Evolutionary conservation across 2,797 vertebrate genomes (phyloP).

Genomic region (Adrianichthys oophorus): DNA sequence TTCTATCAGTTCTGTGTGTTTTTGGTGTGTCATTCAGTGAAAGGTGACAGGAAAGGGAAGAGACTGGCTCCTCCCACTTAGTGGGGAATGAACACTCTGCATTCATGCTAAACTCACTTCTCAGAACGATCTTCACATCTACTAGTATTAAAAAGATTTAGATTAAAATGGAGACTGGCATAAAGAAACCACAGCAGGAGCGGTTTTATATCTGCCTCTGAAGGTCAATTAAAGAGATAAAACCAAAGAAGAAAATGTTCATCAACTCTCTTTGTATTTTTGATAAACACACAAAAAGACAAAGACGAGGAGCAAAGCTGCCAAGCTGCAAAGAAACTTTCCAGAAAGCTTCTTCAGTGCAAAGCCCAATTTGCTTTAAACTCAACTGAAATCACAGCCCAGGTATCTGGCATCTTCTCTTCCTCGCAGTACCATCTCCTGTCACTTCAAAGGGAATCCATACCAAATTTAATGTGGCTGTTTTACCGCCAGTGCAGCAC

Average conservation of each 20-base stretch:
- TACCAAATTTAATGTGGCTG: conserved; percentile 56
- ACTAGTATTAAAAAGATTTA: no score
- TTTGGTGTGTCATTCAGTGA: no score
- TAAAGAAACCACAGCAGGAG: no score
- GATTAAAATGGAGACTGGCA: not conserved
- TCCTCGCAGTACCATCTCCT: conserved; percentile 44
- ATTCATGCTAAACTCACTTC: no score
- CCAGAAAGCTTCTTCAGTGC: not conserved
- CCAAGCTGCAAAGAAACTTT: not conserved
- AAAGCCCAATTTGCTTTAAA: conserved; percentile 1
- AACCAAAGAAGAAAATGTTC: not conserved
- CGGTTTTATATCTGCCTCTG: not conserved
- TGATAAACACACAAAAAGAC: not conserved
- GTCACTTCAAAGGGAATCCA: conserved; percentile 71
- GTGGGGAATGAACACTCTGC: no score
- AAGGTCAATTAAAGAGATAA: not conserved
- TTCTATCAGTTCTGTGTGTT: no score
- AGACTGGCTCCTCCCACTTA: no score
- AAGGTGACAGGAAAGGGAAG: no score
- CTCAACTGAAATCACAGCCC: conserved; percentile 2
- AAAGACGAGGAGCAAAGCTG: not conserved
- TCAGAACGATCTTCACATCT: no score
- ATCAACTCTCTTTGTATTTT: not conserved
- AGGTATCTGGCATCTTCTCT: conserved; percentile 6
- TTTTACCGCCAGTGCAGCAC: conserved; percentile 42